Conservation (phyloP, 2,888 invertebrate species). For the Sarcophaga caerulescens region DNA sequence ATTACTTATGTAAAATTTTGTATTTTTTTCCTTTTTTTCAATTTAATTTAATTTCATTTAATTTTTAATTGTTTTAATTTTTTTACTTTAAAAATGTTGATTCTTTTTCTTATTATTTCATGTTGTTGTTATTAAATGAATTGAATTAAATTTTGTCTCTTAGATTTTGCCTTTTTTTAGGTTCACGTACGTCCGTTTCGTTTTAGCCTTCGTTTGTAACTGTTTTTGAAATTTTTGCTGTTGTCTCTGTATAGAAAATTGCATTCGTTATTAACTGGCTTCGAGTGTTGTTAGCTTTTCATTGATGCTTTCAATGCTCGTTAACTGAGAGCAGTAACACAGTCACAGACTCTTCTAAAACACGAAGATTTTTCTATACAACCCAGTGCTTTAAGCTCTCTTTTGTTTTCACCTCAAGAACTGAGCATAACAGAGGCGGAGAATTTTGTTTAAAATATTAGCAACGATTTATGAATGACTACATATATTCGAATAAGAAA, state of each 20-base stretch:
- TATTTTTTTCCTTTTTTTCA: not conserved
- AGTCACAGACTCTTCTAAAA: not conserved
- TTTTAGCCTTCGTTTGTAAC: conserved; percentile 78
- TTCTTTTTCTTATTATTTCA: not conserved
- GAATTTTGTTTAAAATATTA: no score
- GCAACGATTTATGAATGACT: no score
- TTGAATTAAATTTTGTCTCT: not conserved
- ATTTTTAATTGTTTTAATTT: not conserved
- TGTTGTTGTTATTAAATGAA: not conserved
- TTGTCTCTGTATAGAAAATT: conserved; percentile 30
- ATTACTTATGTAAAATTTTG: conserved; percentile 30
- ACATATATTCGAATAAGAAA: no score
- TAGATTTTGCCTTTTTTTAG: not conserved
- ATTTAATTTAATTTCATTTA: not conserved
- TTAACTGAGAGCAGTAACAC: not conserved
- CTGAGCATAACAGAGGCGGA: no score
- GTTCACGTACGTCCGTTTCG: conserved; percentile 74
- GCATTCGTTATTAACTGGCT: not conserved
- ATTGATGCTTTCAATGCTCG: conserved; percentile 39
- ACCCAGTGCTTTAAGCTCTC: not conserved
- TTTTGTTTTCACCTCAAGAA: no score
- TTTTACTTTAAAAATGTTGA: not conserved
- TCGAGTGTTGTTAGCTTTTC: conserved; percentile 31
- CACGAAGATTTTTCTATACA: not conserved
- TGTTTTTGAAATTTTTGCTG: conserved; percentile 71